Percentiles rank a stretch among this genome's conserved stretches.
phyloP scores from a whole-genome alignment of 2,797 vertebrate species.

The Enteromius radiatus region DNA sequence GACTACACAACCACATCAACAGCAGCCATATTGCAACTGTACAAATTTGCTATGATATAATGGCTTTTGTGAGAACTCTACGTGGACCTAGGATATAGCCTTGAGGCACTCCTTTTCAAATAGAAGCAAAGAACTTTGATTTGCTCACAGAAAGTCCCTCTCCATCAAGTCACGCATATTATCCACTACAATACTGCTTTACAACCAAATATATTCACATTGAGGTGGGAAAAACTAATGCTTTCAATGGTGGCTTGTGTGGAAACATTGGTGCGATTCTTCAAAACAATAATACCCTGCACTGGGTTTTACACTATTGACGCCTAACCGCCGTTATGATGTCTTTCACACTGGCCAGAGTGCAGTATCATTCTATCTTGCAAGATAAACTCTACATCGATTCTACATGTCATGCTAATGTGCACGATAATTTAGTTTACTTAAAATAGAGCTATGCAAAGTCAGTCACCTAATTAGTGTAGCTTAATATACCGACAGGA shows the following conservation, averaged over 20 bases:
- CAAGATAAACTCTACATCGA: constrained; percentile 63
- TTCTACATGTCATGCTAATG: constrained; percentile 63
- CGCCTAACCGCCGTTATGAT: constrained; percentile 65
- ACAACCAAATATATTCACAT: constrained; percentile 78
- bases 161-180: constrained; percentile 64
- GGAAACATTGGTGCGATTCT: constrained; percentile 64
- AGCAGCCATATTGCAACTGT: constrained; percentile 55
- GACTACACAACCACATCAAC: constrained; percentile 60
- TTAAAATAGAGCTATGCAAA: constrained; percentile 78
- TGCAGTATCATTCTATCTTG: constrained; percentile 61
- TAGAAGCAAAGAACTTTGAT: constrained; percentile 57
- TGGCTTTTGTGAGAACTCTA: constrained; percentile 33
- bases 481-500: constrained; percentile 79
- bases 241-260: constrained; percentile 69
- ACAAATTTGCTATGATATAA: constrained; percentile 60
- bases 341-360: constrained; percentile 76
- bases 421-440: constrained; percentile 66
- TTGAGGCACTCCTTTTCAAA: constrained; percentile 52
- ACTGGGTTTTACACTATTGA: constrained; percentile 56
- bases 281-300: constrained; percentile 61
- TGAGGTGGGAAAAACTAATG: constrained; percentile 73
- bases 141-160: constrained; percentile 53
- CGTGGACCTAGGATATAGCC: constrained; percentile 17
- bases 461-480: constrained; percentile 82
- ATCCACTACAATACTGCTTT: constrained; percentile 81